Evolutionary conservation across 1,140 invertebrate genomes (phyloP), one percentile per base, ranked within the genome.

Genomic region (Drosophila lini): DNA sequence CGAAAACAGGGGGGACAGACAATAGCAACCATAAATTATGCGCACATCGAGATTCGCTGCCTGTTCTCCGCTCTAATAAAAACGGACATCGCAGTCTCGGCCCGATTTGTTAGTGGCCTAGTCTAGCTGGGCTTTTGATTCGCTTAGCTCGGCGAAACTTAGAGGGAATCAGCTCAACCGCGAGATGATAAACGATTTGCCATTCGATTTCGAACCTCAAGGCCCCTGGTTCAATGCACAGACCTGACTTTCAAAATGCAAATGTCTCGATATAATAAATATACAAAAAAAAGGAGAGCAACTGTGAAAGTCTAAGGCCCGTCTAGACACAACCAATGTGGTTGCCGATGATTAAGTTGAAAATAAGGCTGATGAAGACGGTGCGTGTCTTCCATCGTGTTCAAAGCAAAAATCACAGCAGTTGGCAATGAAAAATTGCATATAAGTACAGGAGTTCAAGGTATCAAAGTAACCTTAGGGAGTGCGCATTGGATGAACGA

Each of bases 1-100:
- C 47, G 25, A 48, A 63, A 40, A 22, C 19, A 9, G 36, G 42
- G 32, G 16, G 50, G 10, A 34, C 73, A 64, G 70, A 79, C 70
- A 86, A 86, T 74, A 64, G 75, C 53, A 67, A 67, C 77, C 65
- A 88, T 88, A 88, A 88, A 86, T 86, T 86, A 86, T 86, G 83
- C 83, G 76, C 78, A 65, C 79, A 85, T 76, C 59, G 61, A 52
- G 42, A 47, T 58, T 70, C 63, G 31, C 53, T 48, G 19, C 19
- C 13, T 6, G 28, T 9, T 19, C 31, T 28, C 15, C 47, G 61
- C 52, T 78, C 63, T 71, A 61, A 25, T 40, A 70, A 67, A 59
- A 42, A 36, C 31, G 52, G 42, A 25, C 67, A 36, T 56, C 62
- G 56, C 64, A 28, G 34, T 56, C 62, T 25, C 40, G 42, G 59